Evolutionary conservation across 2,797 vertebrate species (phyloP).

Genomic region (Hydrocynus forskahlii): DNA sequence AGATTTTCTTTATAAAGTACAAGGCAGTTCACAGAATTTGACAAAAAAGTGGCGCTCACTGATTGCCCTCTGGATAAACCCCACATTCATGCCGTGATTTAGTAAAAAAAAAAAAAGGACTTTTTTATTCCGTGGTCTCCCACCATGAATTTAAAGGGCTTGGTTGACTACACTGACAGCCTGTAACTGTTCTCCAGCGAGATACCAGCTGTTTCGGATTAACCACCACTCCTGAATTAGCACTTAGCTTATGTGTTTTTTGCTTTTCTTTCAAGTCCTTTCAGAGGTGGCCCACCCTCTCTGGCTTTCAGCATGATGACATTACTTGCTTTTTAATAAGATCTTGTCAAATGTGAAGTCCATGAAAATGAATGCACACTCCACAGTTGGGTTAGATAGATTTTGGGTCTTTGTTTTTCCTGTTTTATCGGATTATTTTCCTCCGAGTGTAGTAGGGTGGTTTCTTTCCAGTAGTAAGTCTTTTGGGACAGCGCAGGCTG

Average conservation of each 20-base stretch:
- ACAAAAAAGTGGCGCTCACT: not conserved
- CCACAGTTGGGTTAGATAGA: not conserved
- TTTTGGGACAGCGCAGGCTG: not conserved
- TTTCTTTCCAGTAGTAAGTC: not conserved
- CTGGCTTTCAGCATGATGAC: slow-evolving; percentile 8
- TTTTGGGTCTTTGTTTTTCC: not conserved
- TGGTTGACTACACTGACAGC: slow-evolving; percentile 45
- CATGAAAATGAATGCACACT: not conserved
- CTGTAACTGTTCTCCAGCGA: slow-evolving; percentile 46
- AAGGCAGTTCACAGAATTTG: not conserved
- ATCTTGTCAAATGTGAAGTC: slow-evolving; percentile 12
- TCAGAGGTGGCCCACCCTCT: slow-evolving; percentile 31
- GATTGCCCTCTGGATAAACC: slow-evolving; percentile 29
- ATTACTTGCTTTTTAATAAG: slow-evolving; percentile 4
- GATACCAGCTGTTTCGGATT: slow-evolving; percentile 59
- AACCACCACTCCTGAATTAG: slow-evolving; percentile 51
- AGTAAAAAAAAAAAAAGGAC: slow-evolving; percentile 23
- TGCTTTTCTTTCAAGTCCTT: slow-evolving; percentile 43
- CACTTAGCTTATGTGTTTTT: slow-evolving; percentile 39
- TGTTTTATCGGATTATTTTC: not conserved
- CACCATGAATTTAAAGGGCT: slow-evolving; percentile 45
- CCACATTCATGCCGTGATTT: slow-evolving; percentile 9
- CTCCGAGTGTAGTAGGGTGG: not conserved
- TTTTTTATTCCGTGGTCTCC: slow-evolving; percentile 44
- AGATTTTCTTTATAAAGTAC: not conserved